Evolutionary conservation across 2,797 vertebrate genomes (phyloP).

Genomic region (Macropodus opercularis): DNA sequence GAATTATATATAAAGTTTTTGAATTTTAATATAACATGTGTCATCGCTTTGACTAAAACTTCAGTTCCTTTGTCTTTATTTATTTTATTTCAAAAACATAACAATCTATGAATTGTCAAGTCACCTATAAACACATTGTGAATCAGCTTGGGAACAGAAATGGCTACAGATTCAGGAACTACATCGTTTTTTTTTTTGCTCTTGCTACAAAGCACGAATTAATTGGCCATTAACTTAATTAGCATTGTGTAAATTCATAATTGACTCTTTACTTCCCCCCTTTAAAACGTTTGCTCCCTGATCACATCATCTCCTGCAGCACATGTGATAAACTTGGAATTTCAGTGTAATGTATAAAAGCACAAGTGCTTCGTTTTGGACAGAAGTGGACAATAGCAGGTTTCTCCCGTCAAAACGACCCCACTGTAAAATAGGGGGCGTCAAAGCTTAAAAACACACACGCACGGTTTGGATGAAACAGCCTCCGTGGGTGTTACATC

Average conservation of each 20-base stretch:
- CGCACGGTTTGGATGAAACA: no score
- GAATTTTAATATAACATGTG: slow-evolving; percentile 30
- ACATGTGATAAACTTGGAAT: not conserved
- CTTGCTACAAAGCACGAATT: no score
- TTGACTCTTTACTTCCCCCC: not conserved
- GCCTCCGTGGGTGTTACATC: no score
- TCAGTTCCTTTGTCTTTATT: slow-evolving; percentile 8
- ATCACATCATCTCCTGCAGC: not conserved
- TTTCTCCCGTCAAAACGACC: not conserved
- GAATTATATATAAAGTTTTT: slow-evolving; percentile 49
- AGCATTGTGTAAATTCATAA: not conserved
- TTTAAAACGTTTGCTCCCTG: not conserved
- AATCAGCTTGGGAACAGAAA: not conserved
- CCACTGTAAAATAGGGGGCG: no score
- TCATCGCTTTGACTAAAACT: slow-evolving; percentile 23
- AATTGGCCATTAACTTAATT: no score
- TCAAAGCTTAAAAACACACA: no score
- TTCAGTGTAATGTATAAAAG: not conserved
- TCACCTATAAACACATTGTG: not conserved
- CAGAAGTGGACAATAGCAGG: not conserved
- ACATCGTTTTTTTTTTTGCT: not conserved
- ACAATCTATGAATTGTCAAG: no score
- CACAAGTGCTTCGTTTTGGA: not conserved
- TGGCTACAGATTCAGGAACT: not conserved
- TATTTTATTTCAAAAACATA: no score